Base-by-base conservation (phyloP, 1,140 invertebrate species). In the Pectinophora gossypiella region DNA sequence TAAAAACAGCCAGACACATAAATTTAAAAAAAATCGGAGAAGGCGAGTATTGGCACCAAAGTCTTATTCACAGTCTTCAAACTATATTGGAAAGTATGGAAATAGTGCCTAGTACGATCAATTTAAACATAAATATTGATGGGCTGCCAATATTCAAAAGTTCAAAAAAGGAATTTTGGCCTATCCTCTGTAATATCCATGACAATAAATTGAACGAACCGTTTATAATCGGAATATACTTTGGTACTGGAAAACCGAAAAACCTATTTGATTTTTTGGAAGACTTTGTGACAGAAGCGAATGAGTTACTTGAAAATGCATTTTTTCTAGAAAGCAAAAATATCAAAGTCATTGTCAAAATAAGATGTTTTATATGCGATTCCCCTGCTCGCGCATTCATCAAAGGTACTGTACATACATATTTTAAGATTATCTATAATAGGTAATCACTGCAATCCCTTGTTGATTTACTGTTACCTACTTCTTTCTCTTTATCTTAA, bases 361-460 rank as follows among this genome's bases (percentile, higher is more conserved):
- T 32, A 13, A 22, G 50, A 59, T 50, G 48, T 45, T 61, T 58
- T 46, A 48, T 65, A 20, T 54, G 51, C 23, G 66, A 66, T 45
- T 59, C 59, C 12, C 55, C 62, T 16, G 62, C 59, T 3, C 44
- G 58, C 22, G 48, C 51, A 49, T 20, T 19, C 16, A 35, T 49
- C 47, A 36, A 47, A 38, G 22, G 22, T 23, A 23, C 10, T 23
- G n/a, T n/a, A n/a, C n/a, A n/a, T n/a, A n/a, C n/a, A n/a, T n/a
- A n/a, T n/a, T n/a, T n/a, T n/a, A n/a, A n/a, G n/a, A n/a, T n/a
- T n/a, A n/a, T n/a, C n/a, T n/a, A n/a, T n/a, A n/a, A n/a, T n/a
- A n/a, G n/a, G n/a, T n/a, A n/a, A n/a, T n/a, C n/a, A n/a, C n/a
- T n/a, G n/a, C n/a, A n/a, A n/a, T n/a, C n/a, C n/a, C n/a, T n/a